A percentile compares a stretch with the other conserved stretches of the same genome.
phyloP scores from a whole-genome alignment of 2,797 vertebrate genomes.

The Karalla daura region DNA sequence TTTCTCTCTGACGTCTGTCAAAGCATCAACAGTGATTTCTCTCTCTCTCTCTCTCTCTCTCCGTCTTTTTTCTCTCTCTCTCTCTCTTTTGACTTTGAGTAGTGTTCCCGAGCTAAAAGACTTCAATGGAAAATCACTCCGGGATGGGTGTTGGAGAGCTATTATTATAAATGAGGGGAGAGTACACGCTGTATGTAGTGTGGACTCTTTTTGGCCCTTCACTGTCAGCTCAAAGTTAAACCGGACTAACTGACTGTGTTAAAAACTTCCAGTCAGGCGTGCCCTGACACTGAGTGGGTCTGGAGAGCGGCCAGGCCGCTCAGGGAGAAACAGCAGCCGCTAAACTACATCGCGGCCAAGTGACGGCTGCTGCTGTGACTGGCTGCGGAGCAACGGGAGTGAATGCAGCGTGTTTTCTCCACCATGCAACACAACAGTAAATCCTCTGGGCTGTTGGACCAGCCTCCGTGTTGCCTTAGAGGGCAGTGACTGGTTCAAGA shows the following conservation, averaged over 20 bases:
- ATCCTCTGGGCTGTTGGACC: constrained; percentile 28
- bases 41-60: no score
- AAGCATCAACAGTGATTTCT: constrained; percentile 5
- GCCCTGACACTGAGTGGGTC: constrained; percentile 5
- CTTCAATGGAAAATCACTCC: constrained; percentile 18
- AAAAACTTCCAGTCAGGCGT: constrained; percentile 15
- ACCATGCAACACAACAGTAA: constrained; percentile 44
- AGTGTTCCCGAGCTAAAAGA: no score
- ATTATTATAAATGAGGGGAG: constrained; percentile 31
- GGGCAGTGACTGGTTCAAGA: constrained; percentile 33
- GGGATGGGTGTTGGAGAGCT: constrained; percentile 5
- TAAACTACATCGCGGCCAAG: constrained; percentile 12
- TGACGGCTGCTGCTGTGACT: constrained; percentile 30
- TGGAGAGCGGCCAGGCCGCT: constrained; percentile 39
- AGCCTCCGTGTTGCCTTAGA: constrained; percentile 38
- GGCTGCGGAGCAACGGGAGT: constrained; percentile 38
- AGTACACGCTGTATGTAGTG: not conserved
- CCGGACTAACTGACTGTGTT: not conserved
- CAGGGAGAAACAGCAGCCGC: constrained; percentile 20
- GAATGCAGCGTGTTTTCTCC: constrained; percentile 33
- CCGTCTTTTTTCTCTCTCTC: no score
- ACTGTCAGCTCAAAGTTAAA: constrained; percentile 9
- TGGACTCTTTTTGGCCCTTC: constrained; percentile 1
- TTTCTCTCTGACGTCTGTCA: constrained; percentile 42
- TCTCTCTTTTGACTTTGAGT: no score